phyloP scores from a whole-genome alignment of 2,888 invertebrate species.

The Tipula confusa region DNA sequence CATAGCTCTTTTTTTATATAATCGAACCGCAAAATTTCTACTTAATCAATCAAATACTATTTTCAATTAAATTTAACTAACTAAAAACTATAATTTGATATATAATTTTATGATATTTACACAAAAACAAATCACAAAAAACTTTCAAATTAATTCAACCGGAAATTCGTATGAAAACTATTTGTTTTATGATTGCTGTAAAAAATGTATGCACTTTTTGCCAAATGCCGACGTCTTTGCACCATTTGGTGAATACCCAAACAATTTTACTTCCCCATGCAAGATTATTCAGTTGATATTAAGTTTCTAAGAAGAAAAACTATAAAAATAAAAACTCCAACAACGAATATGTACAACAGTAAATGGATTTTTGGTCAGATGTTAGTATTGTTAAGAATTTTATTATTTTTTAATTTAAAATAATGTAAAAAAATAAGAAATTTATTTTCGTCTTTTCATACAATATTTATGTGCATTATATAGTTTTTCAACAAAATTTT shows the following conservation, averaged over 20 bases:
- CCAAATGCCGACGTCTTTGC: not conserved
- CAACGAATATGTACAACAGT: not conserved
- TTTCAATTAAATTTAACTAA: too few species aligned
- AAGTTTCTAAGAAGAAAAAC: not conserved
- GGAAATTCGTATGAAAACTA: too few species aligned
- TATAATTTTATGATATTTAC: too few species aligned
- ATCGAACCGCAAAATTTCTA: too few species aligned
- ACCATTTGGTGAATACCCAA: not conserved
- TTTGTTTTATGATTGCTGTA: too few species aligned
- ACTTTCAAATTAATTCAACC: too few species aligned
- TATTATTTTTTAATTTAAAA: slow-evolving; percentile 12
- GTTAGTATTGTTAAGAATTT: not conserved
- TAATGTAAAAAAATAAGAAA: not conserved
- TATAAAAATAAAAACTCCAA: not conserved
- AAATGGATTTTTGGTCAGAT: slow-evolving; percentile 3
- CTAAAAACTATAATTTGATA: too few species aligned
- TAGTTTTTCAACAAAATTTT: not conserved
- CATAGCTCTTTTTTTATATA: too few species aligned
- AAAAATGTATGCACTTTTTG: not conserved
- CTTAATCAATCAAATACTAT: too few species aligned
- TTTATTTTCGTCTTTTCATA: slow-evolving; percentile 4
- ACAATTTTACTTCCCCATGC: not conserved
- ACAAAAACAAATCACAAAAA: too few species aligned
- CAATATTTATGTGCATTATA: not conserved
- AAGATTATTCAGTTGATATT: not conserved